Base-by-base conservation (phyloP, 2,797 vertebrate species). In the Mormyrus hasselquistii region DNA sequence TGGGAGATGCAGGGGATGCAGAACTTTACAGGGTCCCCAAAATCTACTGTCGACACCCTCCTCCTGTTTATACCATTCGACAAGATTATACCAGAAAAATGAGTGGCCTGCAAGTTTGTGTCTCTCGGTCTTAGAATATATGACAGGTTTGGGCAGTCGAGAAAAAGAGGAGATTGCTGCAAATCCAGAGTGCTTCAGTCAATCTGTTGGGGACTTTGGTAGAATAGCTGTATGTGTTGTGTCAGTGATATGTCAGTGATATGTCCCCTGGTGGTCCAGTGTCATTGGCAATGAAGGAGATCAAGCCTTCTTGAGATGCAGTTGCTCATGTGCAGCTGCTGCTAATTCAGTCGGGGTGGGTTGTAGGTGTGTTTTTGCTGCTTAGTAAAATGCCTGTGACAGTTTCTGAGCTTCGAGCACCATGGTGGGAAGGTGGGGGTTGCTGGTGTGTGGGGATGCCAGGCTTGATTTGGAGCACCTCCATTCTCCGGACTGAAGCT, bases 401-500 rank as follows among this genome's bases (percentile, higher is more conserved):
- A 50, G 19, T 10, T 49, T 69, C 65, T 50, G n/a, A 14, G 82
- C 82, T 84, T 14, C 19, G 0, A 0, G 16, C 22, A 14, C 41
- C 19, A 50, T 5, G 19, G 82, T 25, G 47, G 41, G n/a, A 47
- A 6, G 76, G 3, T 22, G 41, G n/a, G 76, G 76, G 44, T 84
- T 12, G 82, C 22, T 84, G 8, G 7, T 10, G 44, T 12, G 82
- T 25, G 47, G 82, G 8, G 9, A n/a, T 6, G 9, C 16, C 82
- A 49, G 38, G 47, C 82, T 4, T 25, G 47, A 9, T 22, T 84
- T n/a, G 8, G n/a, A 12, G 83, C 84, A 34, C 69, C 88, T 89
- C 86, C 88, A 86, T 82, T 89, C 87, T 62, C 52, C 22, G 8
- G 53, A 52, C 16, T n/a, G 55, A 53, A 76, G 52, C 87, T 65